These are phyloP conservation scores for Myotis planiceps DNA, from an alignment of 2,797 vertebrate genomes.

Conservation along the genomic window DNA sequence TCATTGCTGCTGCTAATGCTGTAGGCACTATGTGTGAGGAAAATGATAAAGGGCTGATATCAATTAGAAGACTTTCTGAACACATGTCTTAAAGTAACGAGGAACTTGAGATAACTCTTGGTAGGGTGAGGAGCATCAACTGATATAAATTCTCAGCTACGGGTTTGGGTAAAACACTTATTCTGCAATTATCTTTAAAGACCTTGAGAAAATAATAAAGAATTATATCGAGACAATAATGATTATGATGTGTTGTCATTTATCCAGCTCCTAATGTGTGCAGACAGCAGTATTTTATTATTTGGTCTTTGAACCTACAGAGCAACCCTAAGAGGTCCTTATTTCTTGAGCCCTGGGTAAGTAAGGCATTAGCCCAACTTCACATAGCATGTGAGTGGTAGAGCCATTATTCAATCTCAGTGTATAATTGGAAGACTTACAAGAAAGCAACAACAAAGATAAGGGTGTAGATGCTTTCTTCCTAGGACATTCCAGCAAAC, in stretches of 20 bases:
- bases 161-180: neutral
- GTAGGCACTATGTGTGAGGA: conserved; percentile 56
- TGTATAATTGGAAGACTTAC: neutral
- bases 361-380: neutral
- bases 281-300: neutral
- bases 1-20: conserved; percentile 14
- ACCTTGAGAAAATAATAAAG: neutral
- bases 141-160: neutral
- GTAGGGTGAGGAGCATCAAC: neutral
- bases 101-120: conserved; percentile 52
- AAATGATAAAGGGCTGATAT: conserved; percentile 67
- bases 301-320: neutral
- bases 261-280: neutral
- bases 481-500: neutral
- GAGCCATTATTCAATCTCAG: neutral
- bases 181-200: conserved; percentile 28
- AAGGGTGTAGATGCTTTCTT: neutral
- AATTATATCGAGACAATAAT: neutral
- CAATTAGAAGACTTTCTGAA: neutral
- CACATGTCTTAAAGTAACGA: conserved; percentile 32
- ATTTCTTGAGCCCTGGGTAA: neutral
- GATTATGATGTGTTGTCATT: neutral
- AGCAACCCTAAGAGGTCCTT: neutral
- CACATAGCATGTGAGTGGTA: neutral
- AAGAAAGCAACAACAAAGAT: neutral